A percentile compares a stretch with the other conserved stretches of the same genome.
These are phyloP conservation scores for Agrotis puta DNA, from an alignment of 2,888 invertebrate genomes.

Conservation along the genomic window DNA sequence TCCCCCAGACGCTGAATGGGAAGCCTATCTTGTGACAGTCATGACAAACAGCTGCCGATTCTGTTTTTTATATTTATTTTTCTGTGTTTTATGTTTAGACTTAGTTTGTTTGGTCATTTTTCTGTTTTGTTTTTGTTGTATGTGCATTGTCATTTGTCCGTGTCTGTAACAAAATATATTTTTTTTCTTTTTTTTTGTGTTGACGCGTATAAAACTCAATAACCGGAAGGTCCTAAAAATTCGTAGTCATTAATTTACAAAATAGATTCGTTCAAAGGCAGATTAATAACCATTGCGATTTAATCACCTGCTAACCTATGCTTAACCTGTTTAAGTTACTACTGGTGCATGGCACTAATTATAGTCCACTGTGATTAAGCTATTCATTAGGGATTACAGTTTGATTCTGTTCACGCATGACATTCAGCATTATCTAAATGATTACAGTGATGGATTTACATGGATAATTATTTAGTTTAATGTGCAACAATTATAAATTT, in stretches of 20 bases:
- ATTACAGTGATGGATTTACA: conserved; percentile 29
- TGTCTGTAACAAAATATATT: no score
- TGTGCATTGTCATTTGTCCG: no score
- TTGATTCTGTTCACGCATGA: conserved; percentile 23
- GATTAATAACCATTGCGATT: not conserved
- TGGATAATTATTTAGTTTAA: conserved; percentile 4
- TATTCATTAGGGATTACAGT: conserved; percentile 45
- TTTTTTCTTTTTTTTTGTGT: no score
- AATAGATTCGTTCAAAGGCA: not conserved
- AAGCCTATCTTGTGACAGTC: no score
- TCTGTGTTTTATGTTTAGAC: no score
- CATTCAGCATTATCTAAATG: conserved; percentile 16
- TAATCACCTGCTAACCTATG: not conserved
- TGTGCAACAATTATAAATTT: not conserved
- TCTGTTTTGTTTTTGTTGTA: no score
- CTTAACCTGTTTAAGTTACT: not conserved
- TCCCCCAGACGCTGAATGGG: no score
- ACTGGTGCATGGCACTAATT: conserved; percentile 26
- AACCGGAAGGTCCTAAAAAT: not conserved
- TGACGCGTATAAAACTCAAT: no score
- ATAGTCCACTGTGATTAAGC: conserved; percentile 26
- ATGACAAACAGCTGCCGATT: no score
- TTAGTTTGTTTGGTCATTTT: no score
- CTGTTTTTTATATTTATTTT: no score
- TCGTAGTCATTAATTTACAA: not conserved